phyloP scores from a whole-genome alignment of 2,797 vertebrate species.

The Cynodonichthys magdalenae region DNA sequence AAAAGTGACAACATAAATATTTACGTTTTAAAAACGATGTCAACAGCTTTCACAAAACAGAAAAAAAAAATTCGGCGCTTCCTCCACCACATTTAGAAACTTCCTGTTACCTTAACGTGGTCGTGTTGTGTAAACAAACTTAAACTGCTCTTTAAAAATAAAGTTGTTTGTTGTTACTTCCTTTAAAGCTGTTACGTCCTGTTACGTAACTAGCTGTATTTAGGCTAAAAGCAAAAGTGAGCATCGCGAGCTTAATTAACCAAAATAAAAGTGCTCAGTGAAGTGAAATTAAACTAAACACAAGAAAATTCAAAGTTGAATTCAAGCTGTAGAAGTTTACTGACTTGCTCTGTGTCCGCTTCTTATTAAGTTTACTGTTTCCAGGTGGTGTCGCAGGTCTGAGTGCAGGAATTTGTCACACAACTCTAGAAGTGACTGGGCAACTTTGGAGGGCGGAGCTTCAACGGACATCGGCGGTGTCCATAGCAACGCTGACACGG shows the following conservation, averaged over 20 bases:
- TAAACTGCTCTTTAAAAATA: not conserved
- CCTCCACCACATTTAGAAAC: conserved; percentile 31
- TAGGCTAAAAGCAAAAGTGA: not conserved
- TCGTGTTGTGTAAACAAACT: fast-evolving
- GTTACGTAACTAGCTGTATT: not conserved
- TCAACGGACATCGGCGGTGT: conserved; percentile 23
- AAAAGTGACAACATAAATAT: not conserved
- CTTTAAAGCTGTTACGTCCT: too few species aligned
- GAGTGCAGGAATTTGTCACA: conserved; percentile 49
- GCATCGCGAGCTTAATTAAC: not conserved
- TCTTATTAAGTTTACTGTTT: not conserved
- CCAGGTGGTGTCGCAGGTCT: conserved; percentile 1
- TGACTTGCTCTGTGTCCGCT: not conserved
- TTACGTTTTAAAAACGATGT: not conserved
- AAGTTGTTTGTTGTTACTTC: not conserved
- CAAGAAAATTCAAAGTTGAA: conserved; percentile 16
- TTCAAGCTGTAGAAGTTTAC: not conserved
- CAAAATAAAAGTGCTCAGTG: not conserved
- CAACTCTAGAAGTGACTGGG: conserved; percentile 7
- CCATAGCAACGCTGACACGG: conserved; percentile 52
- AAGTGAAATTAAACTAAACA: conserved; percentile 25
- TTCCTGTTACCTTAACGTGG: conserved; percentile 15
- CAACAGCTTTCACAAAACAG: conserved; percentile 15
- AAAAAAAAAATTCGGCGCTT: conserved; percentile 11
- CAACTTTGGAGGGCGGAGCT: conserved; percentile 45